Conservation (phyloP, 2,113 vertebrate species). For the Grammomys dolichurus region DNA sequence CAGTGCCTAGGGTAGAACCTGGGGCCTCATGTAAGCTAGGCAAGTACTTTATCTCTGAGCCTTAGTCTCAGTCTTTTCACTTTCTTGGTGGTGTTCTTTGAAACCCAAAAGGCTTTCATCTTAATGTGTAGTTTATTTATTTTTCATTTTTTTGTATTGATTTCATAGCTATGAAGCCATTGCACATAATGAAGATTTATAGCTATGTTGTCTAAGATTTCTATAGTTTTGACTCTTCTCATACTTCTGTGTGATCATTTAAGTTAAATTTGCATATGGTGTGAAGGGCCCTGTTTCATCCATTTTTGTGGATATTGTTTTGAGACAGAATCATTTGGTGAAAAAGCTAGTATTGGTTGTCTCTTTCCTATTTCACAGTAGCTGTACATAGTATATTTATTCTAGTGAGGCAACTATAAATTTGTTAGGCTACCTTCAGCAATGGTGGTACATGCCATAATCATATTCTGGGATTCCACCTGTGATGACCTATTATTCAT, state of each 20-base stretch:
- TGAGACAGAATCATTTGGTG: background rate
- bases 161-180: conserved; percentile 38
- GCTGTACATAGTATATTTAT: background rate
- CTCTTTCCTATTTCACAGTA: background rate
- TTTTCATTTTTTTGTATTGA: conserved; percentile 30
- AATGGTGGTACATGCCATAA: background rate
- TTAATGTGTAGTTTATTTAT: background rate
- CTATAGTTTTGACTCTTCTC: background rate
- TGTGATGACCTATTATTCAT: background rate
- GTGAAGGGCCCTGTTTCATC: background rate
- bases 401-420: background rate
- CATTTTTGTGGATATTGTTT: background rate
- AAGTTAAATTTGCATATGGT: conserved; percentile 35
- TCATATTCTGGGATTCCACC: background rate
- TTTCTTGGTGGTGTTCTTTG: conserved; percentile 28
- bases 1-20: background rate
- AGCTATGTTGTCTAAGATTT: conserved; percentile 35
- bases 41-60: background rate
- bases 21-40: background rate
- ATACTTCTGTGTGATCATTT: conserved; percentile 14
- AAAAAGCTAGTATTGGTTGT: conserved; percentile 2
- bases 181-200: conserved; percentile 35
- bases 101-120: conserved; percentile 7
- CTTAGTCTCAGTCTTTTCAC: background rate
- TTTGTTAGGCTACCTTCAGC: background rate